A percentile compares a stretch with the other conserved stretches of the same genome.
Evolutionary conservation across 2,888 invertebrate species (phyloP).

Genomic region (Alloplasta piceator): DNA sequence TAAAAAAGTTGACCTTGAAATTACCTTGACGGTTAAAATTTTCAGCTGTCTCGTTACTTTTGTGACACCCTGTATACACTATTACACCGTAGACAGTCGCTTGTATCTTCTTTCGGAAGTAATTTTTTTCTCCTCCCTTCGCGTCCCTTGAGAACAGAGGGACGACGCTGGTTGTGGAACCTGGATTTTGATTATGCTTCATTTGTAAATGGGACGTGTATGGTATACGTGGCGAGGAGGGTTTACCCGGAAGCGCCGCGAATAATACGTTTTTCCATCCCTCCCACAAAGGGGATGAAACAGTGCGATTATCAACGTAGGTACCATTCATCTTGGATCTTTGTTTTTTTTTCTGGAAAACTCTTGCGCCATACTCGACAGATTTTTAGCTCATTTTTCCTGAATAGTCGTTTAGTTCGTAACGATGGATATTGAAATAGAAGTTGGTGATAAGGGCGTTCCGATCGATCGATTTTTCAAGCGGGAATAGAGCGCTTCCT

Average conservation of each 20-base stretch:
- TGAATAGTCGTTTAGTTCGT: too few relatives aligned
- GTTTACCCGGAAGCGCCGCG: constrained; percentile 38
- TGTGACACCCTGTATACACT: too few relatives aligned
- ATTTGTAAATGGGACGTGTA: constrained; percentile 62
- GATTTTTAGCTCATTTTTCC: too few relatives aligned
- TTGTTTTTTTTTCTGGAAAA: constrained; percentile 18
- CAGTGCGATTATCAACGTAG: not conserved
- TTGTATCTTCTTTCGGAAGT: constrained; percentile 58
- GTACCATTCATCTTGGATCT: constrained; percentile 28
- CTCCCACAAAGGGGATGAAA: constrained; percentile 2
- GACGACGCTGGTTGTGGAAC: constrained; percentile 39
- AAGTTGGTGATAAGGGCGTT: too few relatives aligned
- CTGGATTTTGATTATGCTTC: constrained; percentile 64
- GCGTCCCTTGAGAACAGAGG: constrained; percentile 51
- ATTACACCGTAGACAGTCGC: constrained; percentile 1
- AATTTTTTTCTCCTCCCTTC: constrained; percentile 48
- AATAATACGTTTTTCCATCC: constrained; percentile 37
- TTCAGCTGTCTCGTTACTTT: too few relatives aligned
- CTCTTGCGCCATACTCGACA: constrained; percentile 12
- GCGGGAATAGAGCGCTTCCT: too few relatives aligned
- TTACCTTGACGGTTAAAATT: too few relatives aligned
- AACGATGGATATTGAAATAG: too few relatives aligned
- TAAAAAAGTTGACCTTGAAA: too few relatives aligned
- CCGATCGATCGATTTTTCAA: too few relatives aligned
- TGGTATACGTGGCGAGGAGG: constrained; percentile 36